A percentile compares a stretch with the other conserved stretches of the same genome.
phyloP scores from a whole-genome alignment of 2,888 invertebrate genomes.

The Blera fallax region DNA sequence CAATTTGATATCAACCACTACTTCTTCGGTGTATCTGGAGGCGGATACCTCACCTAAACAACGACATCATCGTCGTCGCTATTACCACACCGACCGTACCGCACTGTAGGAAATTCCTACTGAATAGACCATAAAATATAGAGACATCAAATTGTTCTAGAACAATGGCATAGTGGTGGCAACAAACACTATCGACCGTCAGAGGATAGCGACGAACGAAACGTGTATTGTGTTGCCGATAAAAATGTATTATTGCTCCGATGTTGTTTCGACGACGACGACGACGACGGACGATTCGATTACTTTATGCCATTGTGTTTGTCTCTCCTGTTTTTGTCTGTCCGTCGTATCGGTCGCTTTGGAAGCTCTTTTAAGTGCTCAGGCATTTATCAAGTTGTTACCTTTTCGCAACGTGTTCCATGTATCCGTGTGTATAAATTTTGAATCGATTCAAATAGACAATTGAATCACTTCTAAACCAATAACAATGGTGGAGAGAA shows the following conservation, averaged over 20 bases:
- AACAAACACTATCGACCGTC: conserved; percentile 35
- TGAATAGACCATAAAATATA: conserved; percentile 52
- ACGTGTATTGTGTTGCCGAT: conserved; percentile 50
- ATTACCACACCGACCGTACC: not conserved
- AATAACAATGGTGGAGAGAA: conserved; percentile 31
- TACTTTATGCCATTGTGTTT: conserved; percentile 39
- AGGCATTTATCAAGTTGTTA: conserved; percentile 69
- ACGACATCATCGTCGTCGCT: not conserved
- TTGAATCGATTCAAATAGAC: conserved; percentile 62
- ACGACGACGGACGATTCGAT: conserved; percentile 20
- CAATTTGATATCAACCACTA: not conserved
- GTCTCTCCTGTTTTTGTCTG: not conserved
- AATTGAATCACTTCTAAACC: conserved; percentile 60
- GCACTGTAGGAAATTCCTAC: conserved; percentile 7
- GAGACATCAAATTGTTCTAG: conserved; percentile 70
- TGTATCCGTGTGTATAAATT: conserved; percentile 45
- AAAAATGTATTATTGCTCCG: conserved; percentile 59
- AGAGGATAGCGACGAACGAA: not conserved
- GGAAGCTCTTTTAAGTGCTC: conserved; percentile 46
- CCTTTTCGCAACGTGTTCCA: conserved; percentile 37
- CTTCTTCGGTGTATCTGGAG: not conserved
- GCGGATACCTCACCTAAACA: not conserved
- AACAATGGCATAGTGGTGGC: conserved; percentile 58
- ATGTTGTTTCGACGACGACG: conserved; percentile 28
- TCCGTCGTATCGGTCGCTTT: conserved; percentile 1